These are phyloP conservation scores for Orbicella faveolata DNA, from an alignment of 64 coral and sea anemone genomes.

Conservation along the genomic window DNA sequence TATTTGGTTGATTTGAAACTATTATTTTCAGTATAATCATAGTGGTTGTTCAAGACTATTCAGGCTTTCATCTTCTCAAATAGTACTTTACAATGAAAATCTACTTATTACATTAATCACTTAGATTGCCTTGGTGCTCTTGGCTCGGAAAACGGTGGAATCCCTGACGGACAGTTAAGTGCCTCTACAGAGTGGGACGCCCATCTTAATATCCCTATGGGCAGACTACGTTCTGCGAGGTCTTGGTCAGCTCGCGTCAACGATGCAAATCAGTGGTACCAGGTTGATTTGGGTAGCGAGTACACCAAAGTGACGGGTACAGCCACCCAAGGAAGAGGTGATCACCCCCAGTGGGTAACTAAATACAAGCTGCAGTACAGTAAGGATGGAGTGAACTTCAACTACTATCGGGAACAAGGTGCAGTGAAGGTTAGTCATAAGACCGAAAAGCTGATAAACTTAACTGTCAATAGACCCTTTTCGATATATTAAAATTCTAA, in stretches of 20 bases:
- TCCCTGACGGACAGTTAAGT: not conserved
- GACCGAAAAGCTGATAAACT: not conserved
- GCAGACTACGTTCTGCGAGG: not conserved
- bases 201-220: not conserved
- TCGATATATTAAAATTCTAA: not conserved
- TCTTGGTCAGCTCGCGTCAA: not conserved
- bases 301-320: not conserved
- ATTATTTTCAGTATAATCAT: too few relatives aligned
- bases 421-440: not conserved
- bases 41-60: too few relatives aligned
- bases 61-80: too few relatives aligned
- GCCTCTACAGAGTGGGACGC: not conserved
- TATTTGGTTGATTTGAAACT: too few relatives aligned
- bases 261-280: not conserved
- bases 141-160: not conserved
- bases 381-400: not conserved
- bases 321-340: not conserved
- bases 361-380: not conserved
- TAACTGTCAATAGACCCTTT: not conserved
- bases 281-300: not conserved
- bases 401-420: not conserved
- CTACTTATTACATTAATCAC: too few relatives aligned
- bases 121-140: not conserved
- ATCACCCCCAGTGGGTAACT: not conserved
- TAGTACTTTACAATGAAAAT: too few relatives aligned